Conservation (phyloP, 2,113 vertebrate species). For the Leptosomus discolor region DNA sequence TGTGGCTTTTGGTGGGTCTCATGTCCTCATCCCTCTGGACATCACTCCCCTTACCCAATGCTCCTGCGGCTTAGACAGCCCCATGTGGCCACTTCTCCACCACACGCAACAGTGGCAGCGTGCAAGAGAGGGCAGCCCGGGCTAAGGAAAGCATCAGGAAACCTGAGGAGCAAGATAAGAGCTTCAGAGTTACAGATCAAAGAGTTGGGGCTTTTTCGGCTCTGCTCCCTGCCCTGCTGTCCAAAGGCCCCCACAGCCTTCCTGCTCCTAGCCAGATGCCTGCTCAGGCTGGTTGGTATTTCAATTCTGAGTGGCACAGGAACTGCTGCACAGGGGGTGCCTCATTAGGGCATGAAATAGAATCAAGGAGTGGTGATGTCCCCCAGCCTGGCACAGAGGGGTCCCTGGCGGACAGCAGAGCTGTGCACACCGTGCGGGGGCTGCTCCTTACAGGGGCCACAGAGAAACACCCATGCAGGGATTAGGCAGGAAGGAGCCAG, state of each 20-base stretch:
- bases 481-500: not conserved
- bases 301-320: rapidly evolving
- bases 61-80: not conserved
- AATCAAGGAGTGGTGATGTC: not conserved
- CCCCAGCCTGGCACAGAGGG: rapidly evolving
- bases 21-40: not conserved
- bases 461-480: not conserved
- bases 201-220: not conserved
- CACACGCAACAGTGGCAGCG: not conserved
- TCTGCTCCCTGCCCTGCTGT: rapidly evolving
- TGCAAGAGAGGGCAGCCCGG: not conserved
- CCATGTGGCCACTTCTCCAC: not conserved
- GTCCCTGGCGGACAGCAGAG: not conserved
- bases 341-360: rapidly evolving
- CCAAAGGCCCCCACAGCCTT: rapidly evolving
- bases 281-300: not conserved
- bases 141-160: not conserved
- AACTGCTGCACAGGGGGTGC: not conserved
- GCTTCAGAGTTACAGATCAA: not conserved
- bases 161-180: constrained; percentile 8
- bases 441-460: not conserved
- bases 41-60: not conserved
- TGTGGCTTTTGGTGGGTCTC: not conserved
- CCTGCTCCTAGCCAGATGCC: not conserved
- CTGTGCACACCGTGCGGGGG: rapidly evolving